Base-by-base conservation (phyloP, 2,797 vertebrate genomes). In the Danio kyathit region DNA sequence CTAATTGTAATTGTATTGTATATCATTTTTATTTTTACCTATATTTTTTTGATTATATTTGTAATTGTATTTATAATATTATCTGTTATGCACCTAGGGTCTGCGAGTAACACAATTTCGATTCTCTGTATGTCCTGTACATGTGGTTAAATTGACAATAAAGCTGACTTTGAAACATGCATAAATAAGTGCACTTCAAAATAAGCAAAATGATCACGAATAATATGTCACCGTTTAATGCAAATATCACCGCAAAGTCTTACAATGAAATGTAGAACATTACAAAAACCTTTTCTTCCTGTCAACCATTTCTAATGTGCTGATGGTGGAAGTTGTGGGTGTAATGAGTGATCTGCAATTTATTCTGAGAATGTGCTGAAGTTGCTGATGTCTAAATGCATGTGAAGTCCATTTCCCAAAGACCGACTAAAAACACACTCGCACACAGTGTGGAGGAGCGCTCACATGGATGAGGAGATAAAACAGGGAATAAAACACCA, bases 391-490 rank as follows among this genome's bases (percentile, higher is more conserved):
- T 57, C 40, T 76, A 10, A 56, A 66, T 76, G 17, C 8, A 67
- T 52, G 12, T 65, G 21, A 46, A 44, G 56, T 59, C 56, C 64
- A 67, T 48, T 78, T 78, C 11, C 46, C 54, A 52, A 21, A 54
- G 13, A 76, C 49, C 17, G 7, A 21, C 60, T 64, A 29, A 21
- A 65, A 40, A 77, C 41, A 67, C 49, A 41, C 54, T 29, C 29
- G 29, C 29, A 29, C 29, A 59, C 38, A 66, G 54, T 43, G 60
- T 73, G 44, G 63, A 57, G 54, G 10, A 79, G 60, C 14, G 29
- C 52, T 81, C 46, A 61, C 44, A 73, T 43, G 69, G 67, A 64
- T 77, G 85, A 43, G 73, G 59, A 64, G 52, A 78, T 51, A 29
- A 65, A 73, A 81, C 51, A 21, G 79, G 61, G 59, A 70, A 69